Evolutionary conservation across 2,797 vertebrate species (phyloP), one percentile per base, ranked within the genome.

Genomic region (Novumbra hubbsi): DNA sequence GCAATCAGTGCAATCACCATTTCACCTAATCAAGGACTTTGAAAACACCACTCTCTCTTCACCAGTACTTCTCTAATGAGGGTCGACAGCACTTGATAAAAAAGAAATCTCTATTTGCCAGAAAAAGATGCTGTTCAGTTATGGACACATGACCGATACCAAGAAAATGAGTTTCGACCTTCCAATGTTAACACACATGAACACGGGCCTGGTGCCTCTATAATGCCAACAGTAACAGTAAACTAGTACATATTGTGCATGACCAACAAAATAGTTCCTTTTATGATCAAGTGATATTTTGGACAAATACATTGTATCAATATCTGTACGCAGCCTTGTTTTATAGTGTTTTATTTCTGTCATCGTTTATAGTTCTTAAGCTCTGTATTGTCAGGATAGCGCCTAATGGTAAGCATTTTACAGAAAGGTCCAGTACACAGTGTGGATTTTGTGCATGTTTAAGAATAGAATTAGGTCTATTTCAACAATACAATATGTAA

Each of bases 31-130:
- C 80, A 85, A 83, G 80, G 77, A 80, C 81, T 80, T 32, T 52
- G 48, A 28, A 70, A 70, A 70, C 48, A 32, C 32, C 55, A 19
- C 64, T 67, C 64, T 66, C 64, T 66, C 32, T 34, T 38, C 64
- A 32, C 64, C 28, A 1, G 5, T 27, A 78, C 76, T 78, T 73
- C 73, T 76, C 75, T 84, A 83, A 86, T 82, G 78, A 84, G 79
- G 84, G 82, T 85, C 86, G 84, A 85, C 74, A 85, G 79, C 79
- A 69, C 84, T 88, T 81, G 79, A 86, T 84, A 83, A 78, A 70
- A 79, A 78, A 24, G 48, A 45, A 80, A 72, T 15, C 27, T 30
- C 27, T 63, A 4, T 30, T 63, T 30, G 27, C 60, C 27, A 30
- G 9, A 28, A 4, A 14, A 63, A 63, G 60, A 63, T 30, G 27